Base-by-base conservation (phyloP, 2,113 vertebrate species). In the Bos indicus region DNA sequence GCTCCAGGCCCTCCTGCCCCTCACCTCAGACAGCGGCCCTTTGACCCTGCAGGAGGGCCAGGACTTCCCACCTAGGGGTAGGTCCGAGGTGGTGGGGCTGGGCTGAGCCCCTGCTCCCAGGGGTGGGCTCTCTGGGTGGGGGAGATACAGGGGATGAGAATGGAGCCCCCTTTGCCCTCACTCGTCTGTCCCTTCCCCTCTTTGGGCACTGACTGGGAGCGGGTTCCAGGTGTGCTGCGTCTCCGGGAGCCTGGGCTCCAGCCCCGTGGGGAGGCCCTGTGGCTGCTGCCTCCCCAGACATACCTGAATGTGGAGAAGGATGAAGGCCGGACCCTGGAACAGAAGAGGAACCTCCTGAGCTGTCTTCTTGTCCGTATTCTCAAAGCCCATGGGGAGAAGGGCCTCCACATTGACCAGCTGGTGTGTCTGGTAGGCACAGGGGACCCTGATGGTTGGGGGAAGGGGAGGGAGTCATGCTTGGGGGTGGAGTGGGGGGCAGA, bases 401-500 rank as follows among this genome's bases (percentile, higher is more conserved):
- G 99, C 98, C 99, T 99, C 97, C 99, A 99, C 97, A 99, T 99
- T 0, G 99, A 99, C 98, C 99, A 99, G 98, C 98, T 99, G 71
- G 99, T 99, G 82, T 99, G 99, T 87, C 99, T 99, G 99, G 99
- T 99, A 98, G 51, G 98, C 88, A 40, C 81, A 26, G 15, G 86
- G 64, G 30, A 7, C 48, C 46, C 0, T 33, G 59, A 28, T n/a
- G 80, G 46, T 30, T 28, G 3, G 64, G 8, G 52, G 0, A 78
- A n/a, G 43, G 19, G 17, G 12, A 48, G 40, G 78, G 15, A n/a
- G 57, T 87, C 26, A 3, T 33, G 33, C n/a, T 62, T 25, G 56
- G 64, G 33, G 43, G 17, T 26, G 74, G 54, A 19, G 12, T 30
- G 43, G 25, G 51, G 40, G 15, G 77, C 64, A 57, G 40, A 52